Base-by-base conservation (phyloP, 2,113 vertebrate species). In the Cyphomyrus plagiostoma region DNA sequence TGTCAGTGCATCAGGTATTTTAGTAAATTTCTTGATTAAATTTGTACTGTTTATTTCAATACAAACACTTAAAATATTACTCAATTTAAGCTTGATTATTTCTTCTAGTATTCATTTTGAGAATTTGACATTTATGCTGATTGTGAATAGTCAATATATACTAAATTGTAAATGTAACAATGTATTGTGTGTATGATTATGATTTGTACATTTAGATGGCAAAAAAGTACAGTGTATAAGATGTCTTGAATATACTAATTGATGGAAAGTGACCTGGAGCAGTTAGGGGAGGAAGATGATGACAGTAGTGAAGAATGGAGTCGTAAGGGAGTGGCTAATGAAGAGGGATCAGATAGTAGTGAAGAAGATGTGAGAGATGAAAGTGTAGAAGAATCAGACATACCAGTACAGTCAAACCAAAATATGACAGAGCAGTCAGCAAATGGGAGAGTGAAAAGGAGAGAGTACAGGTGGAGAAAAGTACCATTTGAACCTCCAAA, bases 361-460 rank as follows among this genome's bases (percentile, higher is more conserved):
- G 86, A 88, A 0, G n/a, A 77, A 26, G 88, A 91, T n/a, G n/a
- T n/a, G n/a, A n/a, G n/a, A n/a, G 89, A 46, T 90, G 30, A 92
- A 70, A 62, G 48, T 83, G 89, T 74, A 89, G 58, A 90, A 89
- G 52, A 53, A 53, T 4, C 74, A 92, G 89, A 88, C 84, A 87
- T 7, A 46, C 89, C 21, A 88, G 90, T 88, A 90, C 35, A 87
- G 89, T 89, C 58, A 90, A 6, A 62, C 0, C 58, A 62, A 8
- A n/a, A 0, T 0, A 53, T 0, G 3, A 17, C 52, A 53, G 15
- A 50, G 49, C 49, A 13, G 10, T 50, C 49, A 50, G 52, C 42
- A 45, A 45, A 45, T 0, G 42, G 4, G 0, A 45, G 4, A 45
- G 42, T 45, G 4, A 45, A 45, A 45, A 45, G 4, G 42, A 45